These are phyloP conservation scores for Hydractinia echinata DNA, from an alignment of 30 jellyfish, hydroid and myxozoan genomes.

Conservation along the genomic window DNA sequence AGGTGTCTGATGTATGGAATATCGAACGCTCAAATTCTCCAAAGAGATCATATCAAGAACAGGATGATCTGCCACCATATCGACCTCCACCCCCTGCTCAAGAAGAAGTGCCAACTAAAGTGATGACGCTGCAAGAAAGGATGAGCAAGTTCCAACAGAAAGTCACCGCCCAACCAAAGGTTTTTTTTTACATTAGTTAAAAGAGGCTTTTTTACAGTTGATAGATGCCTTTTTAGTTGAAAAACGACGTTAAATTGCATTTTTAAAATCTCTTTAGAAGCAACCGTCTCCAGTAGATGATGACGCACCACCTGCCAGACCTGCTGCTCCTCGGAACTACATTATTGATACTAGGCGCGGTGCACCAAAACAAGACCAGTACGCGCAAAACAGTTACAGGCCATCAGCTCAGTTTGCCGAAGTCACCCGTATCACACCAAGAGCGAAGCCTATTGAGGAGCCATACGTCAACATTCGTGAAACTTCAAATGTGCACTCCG, in stretches of 20 bases:
- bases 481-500: slow-evolving; percentile 28
- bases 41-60: slow-evolving; percentile 22
- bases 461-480: slow-evolving; percentile 31
- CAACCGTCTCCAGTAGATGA: slow-evolving; percentile 24
- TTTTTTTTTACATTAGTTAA: not conserved
- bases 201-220: not conserved
- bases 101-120: slow-evolving; percentile 38
- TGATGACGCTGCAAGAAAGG: slow-evolving; percentile 36
- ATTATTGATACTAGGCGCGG: slow-evolving; percentile 58
- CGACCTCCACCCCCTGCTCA: slow-evolving; percentile 39
- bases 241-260: not conserved
- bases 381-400: slow-evolving; percentile 59
- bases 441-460: slow-evolving; percentile 29
- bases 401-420: slow-evolving; percentile 72
- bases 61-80: slow-evolving; percentile 36
- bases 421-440: slow-evolving; percentile 60
- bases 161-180: slow-evolving; percentile 23
- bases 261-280: not conserved
- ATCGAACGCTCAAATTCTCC: slow-evolving; percentile 19
- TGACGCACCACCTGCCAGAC: slow-evolving; percentile 72
- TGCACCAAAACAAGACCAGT: slow-evolving; percentile 26
- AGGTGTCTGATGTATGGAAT: slow-evolving; percentile 10
- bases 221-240: not conserved
- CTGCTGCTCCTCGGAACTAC: slow-evolving; percentile 89
- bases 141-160: slow-evolving; percentile 46